Evolutionary conservation across 2,113 vertebrate genomes (phyloP).

Genomic region (Trichomycterus rosablanca): DNA sequence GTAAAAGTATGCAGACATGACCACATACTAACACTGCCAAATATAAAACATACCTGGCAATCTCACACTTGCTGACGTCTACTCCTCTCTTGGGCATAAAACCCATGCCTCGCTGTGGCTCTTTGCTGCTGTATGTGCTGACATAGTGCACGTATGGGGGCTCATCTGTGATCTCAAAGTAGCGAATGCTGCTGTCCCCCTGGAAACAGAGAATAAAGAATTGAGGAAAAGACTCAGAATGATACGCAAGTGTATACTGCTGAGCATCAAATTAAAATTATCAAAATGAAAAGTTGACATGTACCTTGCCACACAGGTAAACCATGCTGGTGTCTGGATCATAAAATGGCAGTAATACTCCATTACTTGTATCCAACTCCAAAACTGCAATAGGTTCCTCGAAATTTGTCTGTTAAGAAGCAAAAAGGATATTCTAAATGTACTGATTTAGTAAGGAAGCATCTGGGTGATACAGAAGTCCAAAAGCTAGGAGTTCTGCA

Average conservation of each 20-base stretch:
- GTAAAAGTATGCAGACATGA: too few relatives aligned
- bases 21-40: too few relatives aligned
- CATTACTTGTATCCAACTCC: constrained; percentile 95
- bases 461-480: too few relatives aligned
- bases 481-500: too few relatives aligned
- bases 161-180: constrained; percentile 96
- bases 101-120: constrained; percentile 97
- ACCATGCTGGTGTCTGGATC: constrained; percentile 91
- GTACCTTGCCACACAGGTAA: constrained; percentile 94
- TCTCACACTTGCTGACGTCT: constrained; percentile 97
- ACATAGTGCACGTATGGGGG: constrained; percentile 94
- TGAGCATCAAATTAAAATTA: too few relatives aligned
- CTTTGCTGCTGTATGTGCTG: constrained; percentile 89
- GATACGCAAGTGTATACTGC: not conserved
- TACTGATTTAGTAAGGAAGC: too few relatives aligned
- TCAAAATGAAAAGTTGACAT: not conserved
- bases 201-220: constrained; percentile 46
- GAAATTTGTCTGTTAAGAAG: constrained; percentile 80
- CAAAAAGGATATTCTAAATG: too few relatives aligned
- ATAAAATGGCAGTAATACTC: constrained; percentile 91
- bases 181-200: constrained; percentile 98
- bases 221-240: not conserved
- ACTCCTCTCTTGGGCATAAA: constrained; percentile 97
- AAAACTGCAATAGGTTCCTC: constrained; percentile 85
- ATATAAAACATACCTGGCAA: constrained; percentile 83